Conservation (phyloP, 2,113 vertebrate species). For the Rhinoptilus africanus region DNA sequence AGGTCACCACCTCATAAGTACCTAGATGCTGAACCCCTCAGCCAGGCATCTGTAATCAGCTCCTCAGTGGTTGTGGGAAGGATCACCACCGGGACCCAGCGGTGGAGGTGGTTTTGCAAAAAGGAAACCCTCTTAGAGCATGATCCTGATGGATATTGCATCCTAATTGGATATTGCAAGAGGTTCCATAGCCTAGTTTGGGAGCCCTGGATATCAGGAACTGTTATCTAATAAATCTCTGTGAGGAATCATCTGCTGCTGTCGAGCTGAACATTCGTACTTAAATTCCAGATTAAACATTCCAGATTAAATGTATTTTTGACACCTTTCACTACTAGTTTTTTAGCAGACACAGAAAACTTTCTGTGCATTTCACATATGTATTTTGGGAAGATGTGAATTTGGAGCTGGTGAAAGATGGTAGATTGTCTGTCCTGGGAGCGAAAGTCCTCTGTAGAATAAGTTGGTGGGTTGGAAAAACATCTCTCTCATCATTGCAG, state of each 20-base stretch:
- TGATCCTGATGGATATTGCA: not conserved
- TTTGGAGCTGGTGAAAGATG: not conserved
- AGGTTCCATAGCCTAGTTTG: not conserved
- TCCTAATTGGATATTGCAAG: not conserved
- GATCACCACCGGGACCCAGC: not conserved
- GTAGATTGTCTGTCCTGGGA: not conserved
- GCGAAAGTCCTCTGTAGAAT: not conserved
- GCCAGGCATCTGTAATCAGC: fast-evolving
- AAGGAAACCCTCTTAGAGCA: not conserved
- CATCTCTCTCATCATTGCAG: not conserved
- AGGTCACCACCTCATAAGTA: not conserved
- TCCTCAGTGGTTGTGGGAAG: not conserved
- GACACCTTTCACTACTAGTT: not conserved
- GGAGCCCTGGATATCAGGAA: not conserved
- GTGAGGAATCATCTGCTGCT: not conserved
- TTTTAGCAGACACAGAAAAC: not conserved
- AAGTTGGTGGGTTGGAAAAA: not conserved
- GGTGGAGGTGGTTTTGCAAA: not conserved
- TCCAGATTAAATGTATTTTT: conserved; percentile 16
- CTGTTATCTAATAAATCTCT: conserved; percentile 3
- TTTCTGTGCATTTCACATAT: not conserved
- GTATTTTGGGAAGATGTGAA: conserved; percentile 21
- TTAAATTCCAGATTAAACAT: too few relatives aligned
- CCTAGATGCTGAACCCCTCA: not conserved
- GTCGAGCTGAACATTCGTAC: not conserved